phyloP scores from a whole-genome alignment of 2,888 invertebrate genomes.

The Eupithecia subfuscata region DNA sequence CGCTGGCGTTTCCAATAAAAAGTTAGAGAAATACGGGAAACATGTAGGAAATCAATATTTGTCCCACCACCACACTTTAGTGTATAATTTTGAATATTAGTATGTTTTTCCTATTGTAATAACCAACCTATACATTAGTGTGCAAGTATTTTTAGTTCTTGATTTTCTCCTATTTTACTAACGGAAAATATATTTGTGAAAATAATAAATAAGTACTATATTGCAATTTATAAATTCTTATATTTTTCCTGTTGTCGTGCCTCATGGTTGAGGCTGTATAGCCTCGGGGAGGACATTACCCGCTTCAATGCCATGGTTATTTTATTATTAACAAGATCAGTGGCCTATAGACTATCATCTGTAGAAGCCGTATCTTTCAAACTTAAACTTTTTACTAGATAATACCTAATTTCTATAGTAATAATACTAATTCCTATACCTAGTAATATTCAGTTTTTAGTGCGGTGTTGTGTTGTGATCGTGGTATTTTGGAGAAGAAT shows the following conservation, averaged over 20 bases:
- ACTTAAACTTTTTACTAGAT: background rate
- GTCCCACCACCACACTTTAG: too few relatives aligned
- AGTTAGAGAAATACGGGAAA: too few relatives aligned
- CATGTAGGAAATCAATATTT: too few relatives aligned
- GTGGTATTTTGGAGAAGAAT: background rate
- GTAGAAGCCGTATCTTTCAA: background rate
- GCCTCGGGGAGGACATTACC: background rate
- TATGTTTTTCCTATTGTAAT: too few relatives aligned
- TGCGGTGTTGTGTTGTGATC: slow-evolving; percentile 6
- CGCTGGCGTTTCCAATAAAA: too few relatives aligned
- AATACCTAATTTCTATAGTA: background rate
- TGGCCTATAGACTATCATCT: background rate
- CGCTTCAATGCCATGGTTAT: background rate
- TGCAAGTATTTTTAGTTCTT: too few relatives aligned
- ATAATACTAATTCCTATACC: background rate
- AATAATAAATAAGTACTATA: background rate
- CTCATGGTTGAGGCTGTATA: background rate
- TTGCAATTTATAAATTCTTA: background rate
- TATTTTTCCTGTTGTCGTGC: background rate
- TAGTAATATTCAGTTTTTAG: background rate
- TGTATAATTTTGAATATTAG: too few relatives aligned
- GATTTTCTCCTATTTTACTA: too few relatives aligned
- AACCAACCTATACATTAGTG: too few relatives aligned
- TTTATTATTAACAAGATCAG: slow-evolving; percentile 6
- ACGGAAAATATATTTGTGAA: background rate